Evolutionary conservation across 92 coral and sea anemone species (phyloP), one percentile per base, ranked within the genome.

Genomic region (Desmophyllum pertusum): DNA sequence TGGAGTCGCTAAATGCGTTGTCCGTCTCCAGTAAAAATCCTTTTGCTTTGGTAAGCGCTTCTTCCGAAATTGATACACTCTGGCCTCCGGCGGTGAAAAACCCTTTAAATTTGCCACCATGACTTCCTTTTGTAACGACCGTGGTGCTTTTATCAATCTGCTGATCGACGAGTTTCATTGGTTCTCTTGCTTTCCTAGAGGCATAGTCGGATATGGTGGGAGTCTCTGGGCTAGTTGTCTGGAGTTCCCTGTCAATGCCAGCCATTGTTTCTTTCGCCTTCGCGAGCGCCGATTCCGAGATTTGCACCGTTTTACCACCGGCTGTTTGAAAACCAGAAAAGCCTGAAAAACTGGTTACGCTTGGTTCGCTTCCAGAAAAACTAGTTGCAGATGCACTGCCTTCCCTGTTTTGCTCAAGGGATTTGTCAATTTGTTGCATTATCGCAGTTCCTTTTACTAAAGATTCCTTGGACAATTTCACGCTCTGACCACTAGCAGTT

Each of bases 311-410:
- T 68, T 89, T 93, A 37, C 98, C 97, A 40, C 87, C 77, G 1
- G 94, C 98, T 8, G 95, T 95, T 71, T 90, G 88, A 81, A 93
- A 89, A 45, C 93, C 92, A 17, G 86, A 70, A 37, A 85, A 70
- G 19, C 33, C 45, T 11, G 41, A 23, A 39, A 9, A 64, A 43
- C 64, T 31, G 18, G 63, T 19, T 19, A 21, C 46, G 33, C 50
- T 52, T 18, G 57, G 18, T 10, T 27, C 37, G 13, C 23, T n/a
- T 59, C 18, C 3, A 38, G 46, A 7, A 67, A 35, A 18, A 63
- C 17, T 42, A 15, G 15, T 40, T 17, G 10, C 6, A 51, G 65
- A 36, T 62, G 55, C 35, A 4, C 2, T 42, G 38, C 4, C 39
- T 11, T 13, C 53, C 23, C 13, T 45, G 57, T 63, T 13, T 18